Evolutionary conservation across 1,140 invertebrate genomes (phyloP).

Genomic region (Ceratina australensis): DNA sequence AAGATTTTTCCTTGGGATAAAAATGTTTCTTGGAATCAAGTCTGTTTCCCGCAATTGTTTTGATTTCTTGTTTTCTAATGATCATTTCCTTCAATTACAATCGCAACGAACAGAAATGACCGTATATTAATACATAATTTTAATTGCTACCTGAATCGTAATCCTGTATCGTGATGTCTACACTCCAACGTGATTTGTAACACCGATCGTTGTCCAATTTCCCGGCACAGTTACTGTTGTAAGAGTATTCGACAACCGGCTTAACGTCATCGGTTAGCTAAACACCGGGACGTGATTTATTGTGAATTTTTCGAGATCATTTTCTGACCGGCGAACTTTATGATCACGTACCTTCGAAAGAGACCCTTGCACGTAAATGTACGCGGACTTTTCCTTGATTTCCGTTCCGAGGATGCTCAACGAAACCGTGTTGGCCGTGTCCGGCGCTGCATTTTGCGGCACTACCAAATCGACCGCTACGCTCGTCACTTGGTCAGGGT

Average conservation of each 20-base stretch:
- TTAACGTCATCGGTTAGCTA: conserved; percentile 72
- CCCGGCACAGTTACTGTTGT: conserved; percentile 80
- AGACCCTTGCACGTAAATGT: conserved; percentile 74
- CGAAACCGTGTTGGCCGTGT: conserved; percentile 81
- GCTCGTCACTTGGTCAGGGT: conserved; percentile 78
- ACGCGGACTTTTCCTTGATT: conserved; percentile 75
- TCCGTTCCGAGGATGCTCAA: conserved; percentile 73
- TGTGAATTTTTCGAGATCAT: too few relatives aligned
- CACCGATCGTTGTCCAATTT: conserved; percentile 76
- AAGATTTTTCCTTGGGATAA: too few relatives aligned
- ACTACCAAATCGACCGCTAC: conserved; percentile 80
- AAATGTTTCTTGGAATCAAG: too few relatives aligned
- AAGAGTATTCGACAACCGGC: conserved; percentile 79
- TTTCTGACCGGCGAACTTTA: too few relatives aligned
- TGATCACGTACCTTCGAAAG: conserved; percentile 58
- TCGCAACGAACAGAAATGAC: neutral
- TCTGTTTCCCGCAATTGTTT: too few relatives aligned
- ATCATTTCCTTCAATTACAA: too few relatives aligned
- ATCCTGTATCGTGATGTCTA: conserved; percentile 82
- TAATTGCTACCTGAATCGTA: conserved; percentile 76
- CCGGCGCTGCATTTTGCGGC: conserved; percentile 74
- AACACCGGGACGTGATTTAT: neutral
- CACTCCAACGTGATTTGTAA: conserved; percentile 82
- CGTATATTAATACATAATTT: neutral
- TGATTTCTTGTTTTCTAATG: too few relatives aligned